Percentiles rank a stretch among this genome's conserved stretches.
phyloP scores from a whole-genome alignment of 2,113 vertebrate genomes.

The Synchiropus splendidus region DNA sequence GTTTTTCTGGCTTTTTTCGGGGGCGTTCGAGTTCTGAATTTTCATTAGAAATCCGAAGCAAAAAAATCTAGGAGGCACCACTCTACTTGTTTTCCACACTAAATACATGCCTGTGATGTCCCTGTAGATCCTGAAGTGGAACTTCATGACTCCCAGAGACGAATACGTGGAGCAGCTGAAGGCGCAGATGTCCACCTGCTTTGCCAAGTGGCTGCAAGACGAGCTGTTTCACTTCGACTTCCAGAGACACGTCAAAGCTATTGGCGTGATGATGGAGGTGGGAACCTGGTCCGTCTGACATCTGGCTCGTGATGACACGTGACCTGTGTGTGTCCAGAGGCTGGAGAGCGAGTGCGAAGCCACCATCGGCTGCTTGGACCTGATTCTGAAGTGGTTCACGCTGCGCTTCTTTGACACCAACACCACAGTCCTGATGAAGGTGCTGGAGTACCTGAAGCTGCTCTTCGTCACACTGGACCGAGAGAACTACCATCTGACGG shows the following conservation, averaged over 20 bases:
- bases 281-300: background rate
- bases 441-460: constrained; percentile 91
- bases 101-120: background rate
- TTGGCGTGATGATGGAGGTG: constrained; percentile 92
- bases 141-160: constrained; percentile 90
- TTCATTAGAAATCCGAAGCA: too few relatives aligned
- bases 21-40: too few relatives aligned
- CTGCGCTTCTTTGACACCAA: constrained; percentile 97
- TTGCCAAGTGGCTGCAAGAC: constrained; percentile 91
- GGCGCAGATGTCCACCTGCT: constrained; percentile 86
- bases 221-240: constrained; percentile 96
- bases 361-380: constrained; percentile 86
- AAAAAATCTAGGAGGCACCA: too few relatives aligned
- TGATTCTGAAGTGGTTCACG: constrained; percentile 95
- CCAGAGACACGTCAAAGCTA: constrained; percentile 90
- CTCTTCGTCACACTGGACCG: constrained; percentile 81
- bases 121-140: constrained; percentile 91
- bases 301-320: background rate
- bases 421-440: constrained; percentile 93
- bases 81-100: too few relatives aligned
- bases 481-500: constrained; percentile 87
- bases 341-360: constrained; percentile 89
- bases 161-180: constrained; percentile 96
- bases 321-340: constrained; percentile 62
- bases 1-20: too few relatives aligned